Conservation (phyloP, 2,113 vertebrate genomes). For the Calyptomena viridis region DNA sequence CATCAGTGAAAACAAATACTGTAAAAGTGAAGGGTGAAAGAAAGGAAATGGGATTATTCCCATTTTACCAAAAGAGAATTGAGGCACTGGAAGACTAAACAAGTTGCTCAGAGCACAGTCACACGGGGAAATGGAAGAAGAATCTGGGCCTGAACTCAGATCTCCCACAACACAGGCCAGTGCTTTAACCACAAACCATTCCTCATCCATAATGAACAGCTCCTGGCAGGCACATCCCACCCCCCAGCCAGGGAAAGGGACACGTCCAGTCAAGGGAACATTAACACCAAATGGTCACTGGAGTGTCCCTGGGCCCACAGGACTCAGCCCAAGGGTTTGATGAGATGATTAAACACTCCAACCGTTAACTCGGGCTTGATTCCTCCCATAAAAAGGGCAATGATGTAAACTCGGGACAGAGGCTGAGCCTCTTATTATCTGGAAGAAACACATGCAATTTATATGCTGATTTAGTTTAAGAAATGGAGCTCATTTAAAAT, state of each 20-base stretch:
- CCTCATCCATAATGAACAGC: constrained; percentile 49
- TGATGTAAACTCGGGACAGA: not conserved
- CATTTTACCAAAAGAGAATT: not conserved
- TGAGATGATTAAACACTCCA: not conserved
- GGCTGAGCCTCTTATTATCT: not conserved
- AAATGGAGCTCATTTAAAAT: constrained; percentile 49
- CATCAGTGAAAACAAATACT: constrained; percentile 13
- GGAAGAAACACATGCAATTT: constrained; percentile 24
- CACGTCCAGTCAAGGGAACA: constrained; percentile 18
- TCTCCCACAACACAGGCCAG: constrained; percentile 56
- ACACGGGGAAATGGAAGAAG: constrained; percentile 41
- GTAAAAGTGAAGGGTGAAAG: constrained; percentile 11
- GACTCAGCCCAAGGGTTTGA: not conserved
- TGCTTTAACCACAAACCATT: constrained; percentile 44
- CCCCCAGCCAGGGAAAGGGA: constrained; percentile 45
- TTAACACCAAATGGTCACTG: constrained; percentile 30
- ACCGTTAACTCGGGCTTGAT: not conserved
- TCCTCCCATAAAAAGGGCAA: not conserved
- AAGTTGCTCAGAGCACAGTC: not conserved
- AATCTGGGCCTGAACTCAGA: constrained; percentile 41
- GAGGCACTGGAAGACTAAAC: constrained; percentile 8
- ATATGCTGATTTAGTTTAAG: constrained; percentile 12
- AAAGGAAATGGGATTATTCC: constrained; percentile 29
- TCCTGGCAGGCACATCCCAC: constrained; percentile 19
- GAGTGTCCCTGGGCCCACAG: not conserved